phyloP scores from a whole-genome alignment of 2,113 vertebrate species.

The Aptenodytes patagonicus region DNA sequence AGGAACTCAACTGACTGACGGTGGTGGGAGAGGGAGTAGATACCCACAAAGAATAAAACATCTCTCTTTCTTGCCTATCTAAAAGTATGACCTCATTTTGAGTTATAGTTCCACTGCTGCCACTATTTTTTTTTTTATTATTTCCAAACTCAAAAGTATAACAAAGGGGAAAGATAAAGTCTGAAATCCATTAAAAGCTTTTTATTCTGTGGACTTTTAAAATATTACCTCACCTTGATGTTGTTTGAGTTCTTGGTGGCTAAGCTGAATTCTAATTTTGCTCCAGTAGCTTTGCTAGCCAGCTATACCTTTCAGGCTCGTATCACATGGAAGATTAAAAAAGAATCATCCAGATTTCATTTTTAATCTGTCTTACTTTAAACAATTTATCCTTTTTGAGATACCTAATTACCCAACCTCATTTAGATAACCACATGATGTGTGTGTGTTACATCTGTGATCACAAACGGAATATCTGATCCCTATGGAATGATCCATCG shows the following conservation, averaged over 20 bases:
- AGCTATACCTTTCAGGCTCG: not conserved
- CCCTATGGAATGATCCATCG: not conserved
- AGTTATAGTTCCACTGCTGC: not conserved
- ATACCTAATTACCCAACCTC: constrained; percentile 10
- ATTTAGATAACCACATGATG: not conserved
- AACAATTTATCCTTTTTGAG: constrained; percentile 37
- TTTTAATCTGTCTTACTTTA: constrained; percentile 54
- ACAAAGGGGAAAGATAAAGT: not conserved
- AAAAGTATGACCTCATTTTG: not conserved
- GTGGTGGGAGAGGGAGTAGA: not conserved
- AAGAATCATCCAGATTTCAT: not conserved
- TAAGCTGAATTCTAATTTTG: constrained; percentile 12
- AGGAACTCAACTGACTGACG: fast-evolving
- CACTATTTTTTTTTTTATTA: not conserved
- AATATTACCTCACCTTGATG: not conserved
- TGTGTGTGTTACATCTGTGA: not conserved
- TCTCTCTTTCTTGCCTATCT: not conserved
- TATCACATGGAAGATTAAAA: not conserved
- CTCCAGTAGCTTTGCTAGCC: not conserved
- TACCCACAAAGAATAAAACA: not conserved
- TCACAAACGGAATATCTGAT: not conserved
- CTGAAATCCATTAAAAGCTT: constrained; percentile 11
- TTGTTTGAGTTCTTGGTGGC: not conserved
- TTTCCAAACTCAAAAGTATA: not conserved
- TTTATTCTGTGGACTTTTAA: not conserved